These are phyloP conservation scores for Ptychadena robeensis DNA, from an alignment of 2,797 vertebrate species.

Conservation along the genomic window DNA sequence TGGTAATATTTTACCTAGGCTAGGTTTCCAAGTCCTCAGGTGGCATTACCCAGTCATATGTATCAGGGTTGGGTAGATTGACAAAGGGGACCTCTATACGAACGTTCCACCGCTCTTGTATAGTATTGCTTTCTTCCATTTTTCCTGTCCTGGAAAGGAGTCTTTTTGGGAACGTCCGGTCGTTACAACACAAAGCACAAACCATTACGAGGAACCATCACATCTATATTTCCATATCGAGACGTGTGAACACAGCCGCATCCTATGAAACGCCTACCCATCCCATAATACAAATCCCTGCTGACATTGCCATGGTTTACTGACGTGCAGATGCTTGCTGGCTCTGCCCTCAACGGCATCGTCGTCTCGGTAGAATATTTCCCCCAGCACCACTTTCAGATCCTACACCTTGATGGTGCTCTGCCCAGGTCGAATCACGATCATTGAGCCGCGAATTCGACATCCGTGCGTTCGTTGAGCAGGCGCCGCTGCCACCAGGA, in stretches of 20 bases:
- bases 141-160: no score
- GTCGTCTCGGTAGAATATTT: slow-evolving; percentile 88
- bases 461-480: slow-evolving; percentile 90
- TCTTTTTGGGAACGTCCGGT: neutral
- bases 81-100: no score
- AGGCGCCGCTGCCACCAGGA: slow-evolving; percentile 93
- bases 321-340: slow-evolving; percentile 89
- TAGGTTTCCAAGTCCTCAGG: no score
- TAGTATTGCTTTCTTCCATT: no score
- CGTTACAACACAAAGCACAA: neutral
- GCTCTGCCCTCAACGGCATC: slow-evolving; percentile 84
- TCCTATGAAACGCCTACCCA: slow-evolving; percentile 8
- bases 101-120: no score
- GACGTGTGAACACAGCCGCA: neutral
- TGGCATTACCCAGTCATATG: no score
- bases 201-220: neutral
- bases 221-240: neutral
- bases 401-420: slow-evolving; percentile 80
- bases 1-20: no score
- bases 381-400: slow-evolving; percentile 90
- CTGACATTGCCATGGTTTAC: slow-evolving; percentile 62
- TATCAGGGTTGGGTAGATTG: no score
- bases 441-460: slow-evolving; percentile 95
- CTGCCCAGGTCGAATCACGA: slow-evolving; percentile 90
- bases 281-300: neutral